These are phyloP conservation scores for Lysandra coridon DNA, from an alignment of 2,888 invertebrate genomes.

Conservation along the genomic window DNA sequence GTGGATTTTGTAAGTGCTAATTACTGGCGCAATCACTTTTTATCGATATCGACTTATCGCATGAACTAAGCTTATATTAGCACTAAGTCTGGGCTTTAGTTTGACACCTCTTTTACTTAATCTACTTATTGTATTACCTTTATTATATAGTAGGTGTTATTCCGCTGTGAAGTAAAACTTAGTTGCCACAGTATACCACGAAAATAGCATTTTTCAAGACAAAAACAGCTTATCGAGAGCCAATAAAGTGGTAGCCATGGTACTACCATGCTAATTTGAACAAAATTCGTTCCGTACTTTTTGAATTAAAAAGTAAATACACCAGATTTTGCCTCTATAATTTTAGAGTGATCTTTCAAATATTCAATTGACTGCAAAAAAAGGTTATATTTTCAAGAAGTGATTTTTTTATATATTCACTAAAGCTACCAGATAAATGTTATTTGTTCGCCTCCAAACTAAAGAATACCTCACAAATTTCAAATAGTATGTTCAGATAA, in stretches of 20 bases:
- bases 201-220: neutral
- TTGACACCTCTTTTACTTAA: neutral
- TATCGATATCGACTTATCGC: slow-evolving; percentile 15
- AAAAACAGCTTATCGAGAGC: neutral
- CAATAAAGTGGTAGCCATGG: too few relatives aligned
- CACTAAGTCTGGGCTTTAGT: neutral
- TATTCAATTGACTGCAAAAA: too few relatives aligned
- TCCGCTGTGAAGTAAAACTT: neutral
- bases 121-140: neutral
- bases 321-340: too few relatives aligned
- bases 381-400: too few relatives aligned
- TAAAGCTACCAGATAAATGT: too few relatives aligned
- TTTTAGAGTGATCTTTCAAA: too few relatives aligned
- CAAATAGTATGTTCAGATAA: neutral
- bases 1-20: slow-evolving; percentile 36
- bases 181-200: neutral
- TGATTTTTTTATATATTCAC: too few relatives aligned
- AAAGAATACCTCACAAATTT: neutral
- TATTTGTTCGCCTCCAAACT: too few relatives aligned
- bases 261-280: neutral
- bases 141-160: neutral
- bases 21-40: slow-evolving; percentile 16
- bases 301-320: neutral
- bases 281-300: neutral
- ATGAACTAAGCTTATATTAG: slow-evolving; percentile 9